A percentile compares a stretch with the other conserved stretches of the same genome.
These are phyloP conservation scores for Scyliorhinus canicula DNA, from an alignment of 2,797 vertebrate genomes.

Conservation along the genomic window DNA sequence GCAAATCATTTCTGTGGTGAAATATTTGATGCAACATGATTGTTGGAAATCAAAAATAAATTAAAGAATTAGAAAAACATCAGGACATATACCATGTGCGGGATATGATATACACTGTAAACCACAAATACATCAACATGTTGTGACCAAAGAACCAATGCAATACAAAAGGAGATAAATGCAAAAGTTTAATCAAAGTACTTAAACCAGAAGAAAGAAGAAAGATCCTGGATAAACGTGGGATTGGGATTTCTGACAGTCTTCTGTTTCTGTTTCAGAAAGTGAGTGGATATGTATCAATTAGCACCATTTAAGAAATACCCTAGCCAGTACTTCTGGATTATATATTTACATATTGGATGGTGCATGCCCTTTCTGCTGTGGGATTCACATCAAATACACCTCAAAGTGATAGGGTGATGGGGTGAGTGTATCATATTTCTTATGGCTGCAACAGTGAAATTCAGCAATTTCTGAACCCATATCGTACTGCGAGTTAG, in stretches of 20 bases:
- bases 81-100: not conserved
- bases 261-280: not conserved
- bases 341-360: not conserved
- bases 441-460: not conserved
- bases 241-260: not conserved
- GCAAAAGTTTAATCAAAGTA: not conserved
- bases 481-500: not conserved
- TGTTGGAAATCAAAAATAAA: not conserved
- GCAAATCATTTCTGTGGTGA: not conserved
- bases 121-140: not conserved
- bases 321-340: not conserved
- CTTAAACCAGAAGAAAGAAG: not conserved
- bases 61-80: not conserved
- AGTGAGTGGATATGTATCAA: not conserved
- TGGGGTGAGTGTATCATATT: not conserved
- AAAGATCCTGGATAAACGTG: not conserved
- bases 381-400: not conserved
- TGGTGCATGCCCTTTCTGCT: not conserved
- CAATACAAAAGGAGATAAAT: not conserved
- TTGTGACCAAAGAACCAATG: not conserved
- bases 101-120: not conserved
- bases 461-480: not conserved
- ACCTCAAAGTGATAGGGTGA: not conserved
- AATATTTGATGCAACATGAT: not conserved
- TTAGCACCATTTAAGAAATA: not conserved